Evolutionary conservation across 2,888 invertebrate genomes (phyloP), one percentile per base, ranked within the genome.

Genomic region (Nowickia ferox): DNA sequence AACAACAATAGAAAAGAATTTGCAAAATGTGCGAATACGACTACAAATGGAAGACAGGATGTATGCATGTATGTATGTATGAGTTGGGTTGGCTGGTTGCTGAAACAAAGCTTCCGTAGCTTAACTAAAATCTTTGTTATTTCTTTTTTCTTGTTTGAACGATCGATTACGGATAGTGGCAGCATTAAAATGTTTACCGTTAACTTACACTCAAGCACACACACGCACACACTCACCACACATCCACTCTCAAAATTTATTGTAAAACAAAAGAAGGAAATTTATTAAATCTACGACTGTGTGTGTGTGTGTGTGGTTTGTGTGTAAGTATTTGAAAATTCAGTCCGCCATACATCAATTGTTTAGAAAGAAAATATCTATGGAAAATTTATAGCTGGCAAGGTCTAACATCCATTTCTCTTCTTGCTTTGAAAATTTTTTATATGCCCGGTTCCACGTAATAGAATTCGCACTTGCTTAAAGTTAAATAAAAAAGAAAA

Each of bases 101-200:
- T 51, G 48, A 65, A 84, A 63, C 61, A 86, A 83, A 86, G 83
- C 86, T 86, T 86, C 86, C 79, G 86, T 68, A 80, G 86, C 76
- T 68, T 68, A 81, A 81, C 74, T 75, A 38, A 63, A 69, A 76
- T 59, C 51, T 51, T 74, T 66, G 40, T 57, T 69, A 57, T 80
- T 65, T 63, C 10, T 80, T 79, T 72, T 66, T 51, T 59, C 69
- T 69, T 71, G 51, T 83, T 44, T 75, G 80, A 84, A 81, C 81
- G 78, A 86, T 81, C 68, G 78, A 84, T 86, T 78, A 81, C 53
- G 81, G 84, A 86, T 86, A 75, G 84, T 86, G 77, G 81, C 84
- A 61, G 75, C 38, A 86, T 84, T 86, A 83, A 80, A 84, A 86
- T 63, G 53, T 82, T 65, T 72, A 86, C 86, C 86, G 86, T 83